Base-by-base conservation (phyloP, 2,888 invertebrate genomes). In the Tenthredo distinguenda region DNA sequence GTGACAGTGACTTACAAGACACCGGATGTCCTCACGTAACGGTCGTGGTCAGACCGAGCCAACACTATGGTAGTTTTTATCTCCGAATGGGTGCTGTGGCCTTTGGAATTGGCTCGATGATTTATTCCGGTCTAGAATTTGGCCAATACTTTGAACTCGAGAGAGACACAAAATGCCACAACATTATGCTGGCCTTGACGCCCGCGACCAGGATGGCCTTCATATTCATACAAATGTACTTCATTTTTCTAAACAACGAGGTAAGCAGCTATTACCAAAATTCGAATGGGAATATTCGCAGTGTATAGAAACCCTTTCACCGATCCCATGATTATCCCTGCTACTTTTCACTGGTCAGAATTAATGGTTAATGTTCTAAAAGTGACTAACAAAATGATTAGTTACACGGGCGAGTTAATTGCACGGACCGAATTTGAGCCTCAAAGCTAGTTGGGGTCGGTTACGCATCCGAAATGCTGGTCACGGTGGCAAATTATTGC, bases 161-260 rank as follows among this genome's bases (percentile, higher is more conserved):
- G 93, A 95, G 97, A 86, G 97, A 98, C 93, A 97, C 98, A 31
- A 97, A 98, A 92, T 99, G 99, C 92, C 98, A 98, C 94, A 98
- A 98, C 93, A 97, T 98, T 68, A 95, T 99, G 90, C 94, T 98
- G 86, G 98, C 98, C 0, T 94, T 99, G 83, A 98, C 98, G 4
- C 99, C 99, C 0, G 97, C 98, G 7, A 97, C 98, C 0, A 95
- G 98, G 89, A 98, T 99, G 97, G 97, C 98, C 85, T 99, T 99
- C 94, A 99, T 98, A 91, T 99, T 99, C 94, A 97, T 98, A 91
- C 99, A 99, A 94, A 98, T 99, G 96, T 99, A 99, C 94, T 99
- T 99, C 94, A 98, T 99, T 94, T 99, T 99, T 95, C 96, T 99
- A 86, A 99, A 99, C 94, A 98, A 98, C 93, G 98, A 99, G 96